Base-by-base conservation (phyloP, 37 sponge, comb jelly and placozoan species). In the Halisarca cf. caerulea region DNA sequence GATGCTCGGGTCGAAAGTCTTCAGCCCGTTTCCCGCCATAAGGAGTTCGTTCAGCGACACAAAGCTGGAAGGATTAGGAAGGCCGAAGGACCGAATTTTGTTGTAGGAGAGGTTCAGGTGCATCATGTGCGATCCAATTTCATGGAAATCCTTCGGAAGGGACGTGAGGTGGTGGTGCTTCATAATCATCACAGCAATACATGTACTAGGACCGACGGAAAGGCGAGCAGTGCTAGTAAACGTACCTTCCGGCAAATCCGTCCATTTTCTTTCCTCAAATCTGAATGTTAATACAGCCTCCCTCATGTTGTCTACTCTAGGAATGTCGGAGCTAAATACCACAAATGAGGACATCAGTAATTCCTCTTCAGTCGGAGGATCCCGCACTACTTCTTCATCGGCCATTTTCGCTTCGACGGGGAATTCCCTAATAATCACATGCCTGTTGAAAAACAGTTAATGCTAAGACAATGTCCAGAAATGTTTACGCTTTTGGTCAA, bases 21-120 rank as follows among this genome's bases (percentile, higher is more conserved):
- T 17, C 33, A 68, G 34, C 1, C 69, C 69, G 69, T 68, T 68
- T 34, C 69, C 69, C 69, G 35, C 33, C 69, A 68, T 32, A 24
- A 30, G 17, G 69, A 68, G 69, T 27, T 68, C 69, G 1, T 68
- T 68, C 33, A 68, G 35, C 17, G 17, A 1, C 17, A 34, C 1
- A 30, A 68, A 68, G 1, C 17, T 34, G 2, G 69, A 68, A 30
- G 69, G 69, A 34, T 28, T 34, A 32, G 30, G 69, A 68, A 68
- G 69, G 3, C 17, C 15, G 30, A 68, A 68, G 69, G 69, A 28
- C 35, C 17, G 35, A 17, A 68, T 7, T 24, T 34, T 27, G 4
- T 68, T 68, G 35, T 34, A 68, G 35, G 69, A 68, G 3, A 68
- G 69, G 69, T 68, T 34, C 69, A 68, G 17, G 34, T 68, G 69